Conservation (phyloP, 2,797 vertebrate genomes). For the Gallinago nigripennis region DNA sequence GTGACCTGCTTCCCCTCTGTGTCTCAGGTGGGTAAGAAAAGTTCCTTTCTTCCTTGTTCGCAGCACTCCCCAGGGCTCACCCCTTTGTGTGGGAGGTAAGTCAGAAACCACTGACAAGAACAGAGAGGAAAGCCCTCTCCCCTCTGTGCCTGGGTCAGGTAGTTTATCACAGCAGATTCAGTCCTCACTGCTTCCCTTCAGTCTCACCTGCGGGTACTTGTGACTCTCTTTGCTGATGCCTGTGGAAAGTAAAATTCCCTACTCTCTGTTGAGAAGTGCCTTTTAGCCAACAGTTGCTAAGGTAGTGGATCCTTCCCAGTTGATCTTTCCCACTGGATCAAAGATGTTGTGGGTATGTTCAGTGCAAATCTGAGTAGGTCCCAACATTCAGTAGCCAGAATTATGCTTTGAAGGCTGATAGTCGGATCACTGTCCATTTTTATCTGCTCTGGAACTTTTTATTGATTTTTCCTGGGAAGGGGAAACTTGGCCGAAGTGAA, state of each 20-base stretch:
- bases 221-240: not conserved
- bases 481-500: not conserved
- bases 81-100: not conserved
- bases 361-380: not conserved
- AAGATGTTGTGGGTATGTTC: not conserved
- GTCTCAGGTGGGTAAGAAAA: slow-evolving; percentile 29
- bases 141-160: not conserved
- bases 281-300: not conserved
- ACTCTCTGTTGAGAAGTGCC: not conserved
- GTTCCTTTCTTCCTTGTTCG: not conserved
- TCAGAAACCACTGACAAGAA: not conserved
- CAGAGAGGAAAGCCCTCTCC: not conserved
- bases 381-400: not conserved
- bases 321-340: not conserved
- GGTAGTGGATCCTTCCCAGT: not conserved
- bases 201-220: not conserved
- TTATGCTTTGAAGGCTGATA: not conserved
- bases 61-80: not conserved
- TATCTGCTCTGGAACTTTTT: not conserved
- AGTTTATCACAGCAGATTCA: not conserved
- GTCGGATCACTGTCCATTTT: not conserved
- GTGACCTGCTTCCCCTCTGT: not conserved
- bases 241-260: not conserved
- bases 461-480: not conserved
- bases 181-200: not conserved